phyloP scores from a whole-genome alignment of 2,797 vertebrate species.

The Danio tinwini region DNA sequence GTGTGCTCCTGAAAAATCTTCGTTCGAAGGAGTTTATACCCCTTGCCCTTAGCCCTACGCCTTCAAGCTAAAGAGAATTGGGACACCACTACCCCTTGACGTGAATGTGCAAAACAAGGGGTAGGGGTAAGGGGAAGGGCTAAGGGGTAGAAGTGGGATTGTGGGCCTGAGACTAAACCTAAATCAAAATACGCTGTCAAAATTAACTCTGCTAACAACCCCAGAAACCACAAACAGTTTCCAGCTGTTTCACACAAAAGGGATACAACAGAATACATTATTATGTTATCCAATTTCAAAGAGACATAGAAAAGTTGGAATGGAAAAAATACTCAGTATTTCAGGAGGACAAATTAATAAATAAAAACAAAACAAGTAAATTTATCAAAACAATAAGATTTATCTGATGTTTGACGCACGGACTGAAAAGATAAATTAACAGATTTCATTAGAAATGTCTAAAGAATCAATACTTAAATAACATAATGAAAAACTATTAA shows the following conservation, averaged over 20 bases:
- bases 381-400: neutral
- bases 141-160: no score
- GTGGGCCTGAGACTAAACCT: no score
- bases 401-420: neutral
- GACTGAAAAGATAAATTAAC: neutral
- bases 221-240: neutral
- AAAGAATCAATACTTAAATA: neutral
- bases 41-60: no score
- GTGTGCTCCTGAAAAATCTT: no score
- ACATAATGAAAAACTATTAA: neutral
- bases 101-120: no score
- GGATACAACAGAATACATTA: conserved; percentile 2
- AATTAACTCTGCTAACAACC: no score
- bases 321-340: neutral
- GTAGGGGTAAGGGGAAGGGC: no score
- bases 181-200: no score
- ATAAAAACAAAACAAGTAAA: neutral
- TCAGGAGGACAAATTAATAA: neutral
- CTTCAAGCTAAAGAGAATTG: no score
- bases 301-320: neutral
- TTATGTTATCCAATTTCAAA: neutral
- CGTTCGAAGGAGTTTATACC: no score
- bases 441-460: neutral
- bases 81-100: no score
- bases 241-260: neutral